These are phyloP conservation scores for Andrena bucephala DNA, from an alignment of 2,888 invertebrate genomes.

Conservation along the genomic window DNA sequence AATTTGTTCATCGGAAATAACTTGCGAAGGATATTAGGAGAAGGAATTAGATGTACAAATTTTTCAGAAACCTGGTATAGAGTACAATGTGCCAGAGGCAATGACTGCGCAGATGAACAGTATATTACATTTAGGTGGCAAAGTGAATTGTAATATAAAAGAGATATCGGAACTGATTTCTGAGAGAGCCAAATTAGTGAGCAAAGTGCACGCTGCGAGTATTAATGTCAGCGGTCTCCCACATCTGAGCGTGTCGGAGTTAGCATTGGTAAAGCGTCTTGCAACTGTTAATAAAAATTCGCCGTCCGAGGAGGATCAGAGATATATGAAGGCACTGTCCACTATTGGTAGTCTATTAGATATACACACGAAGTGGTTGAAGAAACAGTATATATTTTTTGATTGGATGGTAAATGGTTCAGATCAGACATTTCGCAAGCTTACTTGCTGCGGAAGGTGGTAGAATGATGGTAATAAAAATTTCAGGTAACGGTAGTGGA, in stretches of 20 bases:
- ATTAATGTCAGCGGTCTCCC: slow-evolving; percentile 69
- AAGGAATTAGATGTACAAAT: neutral
- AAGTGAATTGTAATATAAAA: slow-evolving; percentile 74
- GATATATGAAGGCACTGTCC: slow-evolving; percentile 59
- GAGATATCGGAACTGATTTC: slow-evolving; percentile 69
- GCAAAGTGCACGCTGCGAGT: slow-evolving; percentile 72
- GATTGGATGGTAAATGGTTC: slow-evolving; percentile 77
- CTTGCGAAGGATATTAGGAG: neutral
- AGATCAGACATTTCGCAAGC: neutral
- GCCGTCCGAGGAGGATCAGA: slow-evolving; percentile 41
- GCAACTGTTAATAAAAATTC: slow-evolving; percentile 23
- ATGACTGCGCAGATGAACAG: slow-evolving; percentile 42
- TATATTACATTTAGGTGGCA: slow-evolving; percentile 68
- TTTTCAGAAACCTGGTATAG: slow-evolving; percentile 28
- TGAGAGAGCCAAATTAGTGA: slow-evolving; percentile 68
- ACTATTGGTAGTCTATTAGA: slow-evolving; percentile 66
- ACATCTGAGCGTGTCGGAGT: slow-evolving; percentile 73
- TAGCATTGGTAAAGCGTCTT: slow-evolving; percentile 68
- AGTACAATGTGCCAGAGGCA: slow-evolving; percentile 15
- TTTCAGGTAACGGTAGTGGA: slow-evolving; percentile 74
- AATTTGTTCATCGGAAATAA: neutral
- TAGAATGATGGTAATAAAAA: neutral
- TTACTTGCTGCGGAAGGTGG: neutral
- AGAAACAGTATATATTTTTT: slow-evolving; percentile 70
- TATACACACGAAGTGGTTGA: slow-evolving; percentile 70